Evolutionary conservation across 2,888 invertebrate genomes (phyloP).

Genomic region (Agapostemon virescens): DNA sequence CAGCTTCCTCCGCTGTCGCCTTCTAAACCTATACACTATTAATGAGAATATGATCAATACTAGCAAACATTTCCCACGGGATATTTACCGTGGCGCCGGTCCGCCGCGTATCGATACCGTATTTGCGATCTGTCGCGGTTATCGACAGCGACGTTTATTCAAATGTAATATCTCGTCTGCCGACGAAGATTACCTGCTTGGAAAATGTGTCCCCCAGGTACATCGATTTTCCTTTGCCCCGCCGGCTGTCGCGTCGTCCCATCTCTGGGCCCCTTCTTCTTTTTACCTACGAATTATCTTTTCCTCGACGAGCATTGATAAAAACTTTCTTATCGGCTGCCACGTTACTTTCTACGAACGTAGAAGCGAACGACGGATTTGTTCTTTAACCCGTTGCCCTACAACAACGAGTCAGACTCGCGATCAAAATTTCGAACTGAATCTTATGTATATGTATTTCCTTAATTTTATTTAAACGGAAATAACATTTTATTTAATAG

Average conservation of each 20-base stretch:
- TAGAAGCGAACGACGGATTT: neutral
- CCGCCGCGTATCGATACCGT: conserved; percentile 72
- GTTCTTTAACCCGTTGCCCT: neutral
- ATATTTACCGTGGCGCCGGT: conserved; percentile 67
- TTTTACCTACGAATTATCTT: conserved; percentile 16
- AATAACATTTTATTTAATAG: too few species aligned
- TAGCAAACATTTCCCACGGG: conserved; percentile 80
- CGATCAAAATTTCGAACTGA: too few species aligned
- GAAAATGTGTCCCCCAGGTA: conserved; percentile 78
- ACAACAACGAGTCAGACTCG: too few species aligned
- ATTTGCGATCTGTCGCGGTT: conserved; percentile 71
- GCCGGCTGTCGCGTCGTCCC: neutral
- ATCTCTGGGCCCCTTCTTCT: conserved; percentile 13
- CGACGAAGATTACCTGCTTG: conserved; percentile 78
- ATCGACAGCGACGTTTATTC: conserved; percentile 80
- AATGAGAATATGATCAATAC: conserved; percentile 80
- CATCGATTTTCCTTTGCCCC: conserved; percentile 52
- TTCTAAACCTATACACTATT: conserved; percentile 67
- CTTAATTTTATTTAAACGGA: too few species aligned
- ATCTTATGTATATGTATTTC: too few species aligned
- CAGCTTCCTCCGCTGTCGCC: conserved; percentile 10
- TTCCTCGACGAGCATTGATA: conserved; percentile 38
- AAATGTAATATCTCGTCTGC: conserved; percentile 80
- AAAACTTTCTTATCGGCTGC: conserved; percentile 26
- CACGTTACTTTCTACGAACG: neutral